These are phyloP conservation scores for Pseudobourletiella spinata DNA, from an alignment of 1,140 invertebrate genomes.

Conservation along the genomic window DNA sequence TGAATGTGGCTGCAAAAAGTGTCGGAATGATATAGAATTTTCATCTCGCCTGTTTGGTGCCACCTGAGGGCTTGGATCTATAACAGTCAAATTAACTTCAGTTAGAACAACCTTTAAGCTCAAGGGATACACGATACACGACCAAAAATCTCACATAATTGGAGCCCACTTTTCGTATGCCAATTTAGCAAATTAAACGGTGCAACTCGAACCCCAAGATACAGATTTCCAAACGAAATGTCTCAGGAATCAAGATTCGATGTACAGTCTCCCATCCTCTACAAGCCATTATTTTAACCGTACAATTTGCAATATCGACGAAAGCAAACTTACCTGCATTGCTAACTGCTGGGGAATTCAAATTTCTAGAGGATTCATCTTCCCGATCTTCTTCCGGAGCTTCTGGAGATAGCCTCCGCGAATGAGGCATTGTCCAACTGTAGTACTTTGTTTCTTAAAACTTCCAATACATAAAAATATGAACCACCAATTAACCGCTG, in stretches of 20 bases:
- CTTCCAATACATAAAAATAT: too few relatives aligned
- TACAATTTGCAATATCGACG: too few relatives aligned
- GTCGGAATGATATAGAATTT: conserved; percentile 30
- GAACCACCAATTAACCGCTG: too few relatives aligned
- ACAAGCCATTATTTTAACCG: too few relatives aligned
- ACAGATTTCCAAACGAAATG: not conserved
- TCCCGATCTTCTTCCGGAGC: conserved; percentile 15
- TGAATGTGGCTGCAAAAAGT: conserved; percentile 32
- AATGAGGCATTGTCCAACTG: conserved; percentile 22
- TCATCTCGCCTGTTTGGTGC: conserved; percentile 25
- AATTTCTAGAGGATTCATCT: not conserved
- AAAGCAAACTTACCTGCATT: not conserved
- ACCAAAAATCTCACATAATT: too few relatives aligned
- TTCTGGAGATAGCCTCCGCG: conserved; percentile 13
- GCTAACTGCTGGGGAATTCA: not conserved
- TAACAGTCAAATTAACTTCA: not conserved
- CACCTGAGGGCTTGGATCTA: not conserved
- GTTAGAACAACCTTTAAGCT: not conserved
- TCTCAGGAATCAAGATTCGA: too few relatives aligned
- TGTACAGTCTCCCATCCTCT: too few relatives aligned
- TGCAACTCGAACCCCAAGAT: not conserved
- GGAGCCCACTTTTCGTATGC: too few relatives aligned
- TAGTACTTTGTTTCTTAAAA: too few relatives aligned
- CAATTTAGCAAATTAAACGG: too few relatives aligned
- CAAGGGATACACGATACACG: not conserved